Evolutionary conservation across 2,888 invertebrate species (phyloP), one percentile per base, ranked within the genome.

Genomic region (Napeogenes sylphis): DNA sequence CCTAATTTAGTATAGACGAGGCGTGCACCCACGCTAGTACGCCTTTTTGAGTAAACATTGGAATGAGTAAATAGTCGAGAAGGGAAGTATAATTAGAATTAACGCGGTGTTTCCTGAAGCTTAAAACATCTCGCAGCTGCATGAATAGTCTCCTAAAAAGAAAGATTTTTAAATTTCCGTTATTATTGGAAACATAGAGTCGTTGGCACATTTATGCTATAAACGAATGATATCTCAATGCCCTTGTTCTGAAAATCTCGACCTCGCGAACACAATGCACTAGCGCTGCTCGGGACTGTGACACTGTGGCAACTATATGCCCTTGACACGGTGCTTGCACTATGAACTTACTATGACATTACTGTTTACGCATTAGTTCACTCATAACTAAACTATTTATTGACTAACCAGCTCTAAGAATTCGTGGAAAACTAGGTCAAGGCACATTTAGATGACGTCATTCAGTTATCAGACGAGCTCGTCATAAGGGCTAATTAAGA

Each of bases 61-160:
- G 82, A 84, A 87, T 87, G 82, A 77, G 80, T 77, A 89, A 89
- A 90, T 89, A 90, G 84, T 83, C 84, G 83, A 84, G 84, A 83
- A 84, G 85, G 80, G 83, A 81, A 84, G 78, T 88, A 89, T 88
- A 89, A 90, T 90, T 88, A 90, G 89, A 90, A 88, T 83, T 81
- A 84, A 87, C 82, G 82, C 81, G 78, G 75, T 21, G 76, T 78
- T 80, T 79, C 76, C 73, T 75, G 71, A 69, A 72, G 62, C 56
- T 64, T 61, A 55, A 65, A 70, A 63, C 65, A 57, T 64, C 46
- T 56, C 35, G 56, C 62, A 65, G 69, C 65, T 65, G 64, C 57
- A 61, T 42, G 53, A 46, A 62, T 61, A 33, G 30, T 57, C 62
- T 56, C 58, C 35, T 38, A 56, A 46, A 54, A 58, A 47, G 30